phyloP scores from a whole-genome alignment of 1,140 invertebrate genomes.

The Helicoverpa armigera region DNA sequence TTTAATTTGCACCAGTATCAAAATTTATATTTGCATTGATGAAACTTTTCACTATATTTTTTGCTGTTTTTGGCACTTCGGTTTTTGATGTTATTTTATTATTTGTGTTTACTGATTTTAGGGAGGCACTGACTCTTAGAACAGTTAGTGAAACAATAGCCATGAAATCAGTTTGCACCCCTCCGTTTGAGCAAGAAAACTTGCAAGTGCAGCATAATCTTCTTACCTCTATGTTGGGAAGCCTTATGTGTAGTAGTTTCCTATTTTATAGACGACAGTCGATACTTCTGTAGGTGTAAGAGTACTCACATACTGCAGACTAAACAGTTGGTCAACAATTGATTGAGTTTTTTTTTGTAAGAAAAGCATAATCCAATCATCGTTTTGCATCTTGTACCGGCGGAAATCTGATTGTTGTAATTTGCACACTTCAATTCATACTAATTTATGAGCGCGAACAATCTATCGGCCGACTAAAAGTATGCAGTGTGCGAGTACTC shows the following conservation, averaged over 20 bases:
- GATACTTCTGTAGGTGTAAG: neutral
- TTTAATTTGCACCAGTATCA: slow-evolving; percentile 1
- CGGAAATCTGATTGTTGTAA: no score
- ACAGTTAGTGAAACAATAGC: slow-evolving; percentile 16
- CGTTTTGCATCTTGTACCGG: no score
- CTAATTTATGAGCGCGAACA: no score
- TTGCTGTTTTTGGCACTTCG: neutral
- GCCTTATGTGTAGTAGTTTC: slow-evolving; percentile 59
- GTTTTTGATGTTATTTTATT: neutral
- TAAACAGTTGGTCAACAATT: no score
- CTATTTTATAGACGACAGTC: slow-evolving; percentile 18
- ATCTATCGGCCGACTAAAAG: no score
- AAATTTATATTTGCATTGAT: neutral
- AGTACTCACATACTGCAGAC: neutral
- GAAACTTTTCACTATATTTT: neutral
- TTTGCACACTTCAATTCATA: no score
- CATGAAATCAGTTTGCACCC: slow-evolving; percentile 67
- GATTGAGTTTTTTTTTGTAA: no score
- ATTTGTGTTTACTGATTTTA: neutral
- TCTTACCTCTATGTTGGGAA: slow-evolving; percentile 67
- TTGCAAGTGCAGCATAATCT: slow-evolving; percentile 75
- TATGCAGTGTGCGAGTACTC: no score
- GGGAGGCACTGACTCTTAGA: neutral
- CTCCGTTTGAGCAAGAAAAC: slow-evolving; percentile 64
- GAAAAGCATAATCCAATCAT: no score